Conservation (phyloP, 2,888 invertebrate genomes). For the Apeira syringaria region DNA sequence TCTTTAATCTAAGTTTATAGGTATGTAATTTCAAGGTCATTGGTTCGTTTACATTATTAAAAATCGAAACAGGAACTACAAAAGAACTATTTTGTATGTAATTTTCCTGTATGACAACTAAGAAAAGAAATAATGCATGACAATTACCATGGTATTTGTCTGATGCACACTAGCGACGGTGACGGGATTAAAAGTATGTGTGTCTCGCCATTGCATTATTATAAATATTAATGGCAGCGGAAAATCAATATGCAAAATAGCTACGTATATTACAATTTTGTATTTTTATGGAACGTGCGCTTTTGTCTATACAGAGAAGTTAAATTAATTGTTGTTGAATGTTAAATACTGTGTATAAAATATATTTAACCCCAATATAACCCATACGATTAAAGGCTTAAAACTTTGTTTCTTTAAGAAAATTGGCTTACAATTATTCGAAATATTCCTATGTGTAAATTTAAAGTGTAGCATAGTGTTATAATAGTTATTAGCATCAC, state of each 20-base stretch:
- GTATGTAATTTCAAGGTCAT: no score
- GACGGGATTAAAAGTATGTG: no score
- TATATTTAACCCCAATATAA: slow-evolving; percentile 67
- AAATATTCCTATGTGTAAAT: slow-evolving; percentile 36
- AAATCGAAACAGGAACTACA: no score
- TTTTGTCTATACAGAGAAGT: slow-evolving; percentile 30
- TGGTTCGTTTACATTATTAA: no score
- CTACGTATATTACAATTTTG: slow-evolving; percentile 19
- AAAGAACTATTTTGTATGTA: no score
- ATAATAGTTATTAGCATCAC: slow-evolving; percentile 13
- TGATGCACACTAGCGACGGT: no score
- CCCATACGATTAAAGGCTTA: slow-evolving; percentile 60
- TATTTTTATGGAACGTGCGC: slow-evolving; percentile 31
- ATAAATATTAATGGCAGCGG: not conserved
- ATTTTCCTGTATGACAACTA: no score
- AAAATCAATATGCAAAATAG: slow-evolving; percentile 9
- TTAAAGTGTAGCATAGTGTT: slow-evolving; percentile 19
- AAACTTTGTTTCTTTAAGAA: slow-evolving; percentile 45
- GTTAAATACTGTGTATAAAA: slow-evolving; percentile 64
- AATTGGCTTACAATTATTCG: slow-evolving; percentile 57
- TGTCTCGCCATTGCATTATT: no score
- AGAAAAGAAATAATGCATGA: no score
- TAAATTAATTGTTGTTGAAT: slow-evolving; percentile 69
- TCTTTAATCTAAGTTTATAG: no score
- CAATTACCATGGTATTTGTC: no score